Evolutionary conservation across 2,797 vertebrate genomes (phyloP).

Genomic region (Cephalopachus bancanus): DNA sequence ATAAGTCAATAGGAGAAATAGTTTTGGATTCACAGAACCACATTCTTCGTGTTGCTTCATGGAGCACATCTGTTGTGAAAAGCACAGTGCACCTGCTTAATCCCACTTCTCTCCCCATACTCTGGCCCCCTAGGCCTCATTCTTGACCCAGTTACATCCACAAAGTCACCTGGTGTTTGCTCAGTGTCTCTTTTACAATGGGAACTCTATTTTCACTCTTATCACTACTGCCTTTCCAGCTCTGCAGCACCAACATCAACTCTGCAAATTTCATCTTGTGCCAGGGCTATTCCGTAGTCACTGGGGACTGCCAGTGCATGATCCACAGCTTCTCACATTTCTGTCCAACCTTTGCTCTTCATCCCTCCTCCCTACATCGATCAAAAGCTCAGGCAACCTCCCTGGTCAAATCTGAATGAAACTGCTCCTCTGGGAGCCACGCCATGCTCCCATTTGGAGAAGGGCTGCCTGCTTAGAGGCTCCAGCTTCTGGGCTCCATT

Average conservation of each 20-base stretch:
- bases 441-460: not conserved
- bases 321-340: conserved; percentile 58
- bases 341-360: conserved; percentile 58
- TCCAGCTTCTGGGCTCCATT: conserved; percentile 40
- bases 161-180: not conserved
- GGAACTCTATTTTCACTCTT: not conserved
- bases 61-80: not conserved
- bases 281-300: not conserved
- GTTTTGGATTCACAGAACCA: not conserved
- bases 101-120: not conserved
- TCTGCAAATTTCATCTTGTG: conserved; percentile 57
- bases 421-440: conserved; percentile 55
- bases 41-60: not conserved
- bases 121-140: not conserved
- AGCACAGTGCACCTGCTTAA: not conserved
- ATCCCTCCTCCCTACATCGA: conserved; percentile 13
- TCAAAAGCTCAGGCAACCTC: conserved; percentile 54
- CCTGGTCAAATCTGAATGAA: conserved; percentile 33
- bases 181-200: not conserved
- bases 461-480: conserved; percentile 21
- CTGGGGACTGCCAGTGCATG: not conserved
- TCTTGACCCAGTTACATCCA: not conserved
- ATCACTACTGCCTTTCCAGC: conserved; percentile 11
- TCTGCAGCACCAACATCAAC: conserved; percentile 6
- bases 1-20: not conserved